phyloP scores from a whole-genome alignment of 2,888 invertebrate genomes.

The Nesidiocoris tenuis region DNA sequence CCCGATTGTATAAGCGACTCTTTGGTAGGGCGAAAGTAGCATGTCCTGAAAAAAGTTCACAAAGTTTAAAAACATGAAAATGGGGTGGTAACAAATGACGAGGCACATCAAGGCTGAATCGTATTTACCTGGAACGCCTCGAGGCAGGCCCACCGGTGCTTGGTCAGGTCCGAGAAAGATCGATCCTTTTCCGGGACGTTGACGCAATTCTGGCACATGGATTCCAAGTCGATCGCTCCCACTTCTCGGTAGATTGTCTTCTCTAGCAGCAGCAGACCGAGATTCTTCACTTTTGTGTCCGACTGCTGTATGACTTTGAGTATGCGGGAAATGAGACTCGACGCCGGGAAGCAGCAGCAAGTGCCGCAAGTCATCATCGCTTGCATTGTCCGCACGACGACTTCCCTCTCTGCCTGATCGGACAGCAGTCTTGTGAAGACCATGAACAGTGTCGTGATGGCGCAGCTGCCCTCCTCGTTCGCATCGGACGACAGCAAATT shows the following conservation, averaged over 20 bases:
- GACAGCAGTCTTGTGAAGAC: conserved; percentile 55
- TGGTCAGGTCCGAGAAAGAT: conserved; percentile 44
- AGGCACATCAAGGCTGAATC: too few species aligned
- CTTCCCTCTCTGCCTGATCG: conserved; percentile 49
- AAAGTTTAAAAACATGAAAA: conserved; percentile 56
- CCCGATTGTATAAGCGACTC: conserved; percentile 61
- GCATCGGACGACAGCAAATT: conserved; percentile 53
- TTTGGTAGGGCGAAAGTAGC: conserved; percentile 60
- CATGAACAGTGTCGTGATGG: conserved; percentile 60
- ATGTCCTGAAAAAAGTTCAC: conserved; percentile 56
- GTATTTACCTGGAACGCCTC: conserved; percentile 44
- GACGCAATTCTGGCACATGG: conserved; percentile 48
- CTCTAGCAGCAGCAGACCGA: conserved; percentile 61
- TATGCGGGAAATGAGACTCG: conserved; percentile 49
- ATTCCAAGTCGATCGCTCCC: conserved; percentile 55
- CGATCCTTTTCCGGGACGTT: conserved; percentile 47
- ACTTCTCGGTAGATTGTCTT: conserved; percentile 62
- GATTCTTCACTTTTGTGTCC: conserved; percentile 55
- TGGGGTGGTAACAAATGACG: too few species aligned
- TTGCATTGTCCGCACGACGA: conserved; percentile 54
- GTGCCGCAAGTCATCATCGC: conserved; percentile 62
- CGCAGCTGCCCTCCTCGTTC: conserved; percentile 59
- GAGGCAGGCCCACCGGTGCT: conserved; percentile 47
- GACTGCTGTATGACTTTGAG: conserved; percentile 56
- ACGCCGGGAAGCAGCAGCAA: conserved; percentile 65